Percentiles rank a stretch among this genome's conserved stretches.
Evolutionary conservation across 2,113 vertebrate genomes (phyloP).

Genomic region (Podarcis raffonei): DNA sequence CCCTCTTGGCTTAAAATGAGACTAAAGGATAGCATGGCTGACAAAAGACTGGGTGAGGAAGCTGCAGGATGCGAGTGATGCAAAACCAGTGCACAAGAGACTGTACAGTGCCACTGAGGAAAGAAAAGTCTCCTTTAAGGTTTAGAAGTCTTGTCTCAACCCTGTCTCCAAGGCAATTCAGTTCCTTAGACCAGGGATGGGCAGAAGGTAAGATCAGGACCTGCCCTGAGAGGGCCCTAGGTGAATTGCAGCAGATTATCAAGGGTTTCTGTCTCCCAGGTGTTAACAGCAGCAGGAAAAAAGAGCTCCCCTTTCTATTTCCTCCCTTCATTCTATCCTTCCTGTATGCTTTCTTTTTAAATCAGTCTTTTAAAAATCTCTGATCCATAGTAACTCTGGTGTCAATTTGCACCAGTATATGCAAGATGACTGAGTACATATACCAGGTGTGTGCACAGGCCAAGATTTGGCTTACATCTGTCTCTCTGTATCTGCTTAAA

Average conservation of each 20-base stretch:
- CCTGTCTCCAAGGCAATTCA: constrained; percentile 1
- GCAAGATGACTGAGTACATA: too few species aligned
- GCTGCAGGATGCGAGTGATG: not conserved
- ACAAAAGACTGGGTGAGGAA: not conserved
- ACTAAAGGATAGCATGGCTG: not conserved
- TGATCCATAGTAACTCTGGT: not conserved
- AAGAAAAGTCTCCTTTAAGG: not conserved
- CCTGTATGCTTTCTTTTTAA: not conserved
- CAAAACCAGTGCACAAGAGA: not conserved
- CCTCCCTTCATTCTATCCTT: too few species aligned
- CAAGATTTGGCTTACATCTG: too few species aligned
- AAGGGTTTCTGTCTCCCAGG: not conserved
- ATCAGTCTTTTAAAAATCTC: not conserved
- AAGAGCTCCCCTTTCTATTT: not conserved
- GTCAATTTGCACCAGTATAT: not conserved
- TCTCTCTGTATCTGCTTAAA: too few species aligned
- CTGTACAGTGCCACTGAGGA: too few species aligned
- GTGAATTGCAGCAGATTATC: not conserved
- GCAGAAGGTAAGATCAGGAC: not conserved
- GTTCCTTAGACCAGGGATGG: not conserved
- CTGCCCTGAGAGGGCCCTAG: not conserved
- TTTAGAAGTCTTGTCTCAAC: not conserved
- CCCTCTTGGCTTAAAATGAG: not conserved
- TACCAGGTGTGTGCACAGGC: too few species aligned
- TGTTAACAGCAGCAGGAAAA: not conserved